A percentile compares a stretch with the other conserved stretches of the same genome.
These are phyloP conservation scores for Drosophila sturtevanti DNA, from an alignment of 1,140 invertebrate genomes.

Conservation along the genomic window DNA sequence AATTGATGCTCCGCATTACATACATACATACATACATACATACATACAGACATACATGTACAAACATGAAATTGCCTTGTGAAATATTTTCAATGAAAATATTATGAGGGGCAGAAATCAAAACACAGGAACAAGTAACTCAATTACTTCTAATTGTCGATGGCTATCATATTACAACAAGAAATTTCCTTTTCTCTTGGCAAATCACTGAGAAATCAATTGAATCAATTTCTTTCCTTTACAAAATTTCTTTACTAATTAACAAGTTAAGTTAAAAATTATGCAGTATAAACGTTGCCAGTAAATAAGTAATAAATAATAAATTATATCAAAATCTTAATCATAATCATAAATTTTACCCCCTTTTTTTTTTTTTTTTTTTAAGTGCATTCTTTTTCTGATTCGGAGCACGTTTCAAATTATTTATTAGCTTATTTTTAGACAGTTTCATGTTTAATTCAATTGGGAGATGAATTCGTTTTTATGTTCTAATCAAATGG, in stretches of 20 bases:
- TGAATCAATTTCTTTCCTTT: slow-evolving; percentile 12
- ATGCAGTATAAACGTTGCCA: too few species aligned
- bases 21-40: too few species aligned
- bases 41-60: too few species aligned
- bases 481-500: too few species aligned
- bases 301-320: too few species aligned
- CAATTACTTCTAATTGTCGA: slow-evolving; percentile 45
- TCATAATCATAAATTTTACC: too few species aligned
- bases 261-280: too few species aligned
- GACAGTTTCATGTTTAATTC: background rate
- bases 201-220: slow-evolving; percentile 34
- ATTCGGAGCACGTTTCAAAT: background rate
- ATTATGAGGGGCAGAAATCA: slow-evolving; percentile 14
- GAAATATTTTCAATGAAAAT: slow-evolving; percentile 23
- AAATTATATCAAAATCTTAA: too few species aligned
- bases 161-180: slow-evolving; percentile 45
- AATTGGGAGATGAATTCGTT: background rate
- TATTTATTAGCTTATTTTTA: background rate
- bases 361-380: too few species aligned
- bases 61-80: background rate
- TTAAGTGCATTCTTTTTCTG: background rate
- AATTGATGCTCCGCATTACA: background rate
- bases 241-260: too few species aligned
- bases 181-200: slow-evolving; percentile 2
- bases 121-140: slow-evolving; percentile 36